Base-by-base conservation (phyloP, 2,113 vertebrate genomes). In the Ictalurus furcatus region DNA sequence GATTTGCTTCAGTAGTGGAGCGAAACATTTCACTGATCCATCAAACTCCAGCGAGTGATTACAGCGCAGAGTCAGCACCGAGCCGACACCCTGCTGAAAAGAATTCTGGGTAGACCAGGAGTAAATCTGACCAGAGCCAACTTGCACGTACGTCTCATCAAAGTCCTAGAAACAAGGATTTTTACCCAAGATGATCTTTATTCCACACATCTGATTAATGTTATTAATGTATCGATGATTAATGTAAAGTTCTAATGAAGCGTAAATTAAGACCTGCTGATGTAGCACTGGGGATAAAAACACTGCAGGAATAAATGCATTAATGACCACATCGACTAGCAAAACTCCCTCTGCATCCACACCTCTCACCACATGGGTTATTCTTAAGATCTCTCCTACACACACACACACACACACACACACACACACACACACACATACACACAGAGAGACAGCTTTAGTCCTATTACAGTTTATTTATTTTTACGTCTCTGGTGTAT, bases 291-390 rank as follows among this genome's bases (percentile, higher is more conserved):
- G 94, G 0, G 92, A 65, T 0, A 94, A 88, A 0, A 97, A 88
- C 59, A 93, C 93, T 25, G 95, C 92, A 0, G 98, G 98, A 87
- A 98, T 90, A 0, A 93, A 94, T 86, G 98, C 98, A 0, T 95
- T 95, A 90, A 99, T 93, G 28, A 94, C 94, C 0, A 97, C 94
- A 73, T 98, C 97, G 25, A 99, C 95, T 9, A 96, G 93, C 65
- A 99, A 93, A 74, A 94, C 84, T 0, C 97, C 97, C 0, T 96
- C 85, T 0, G 95, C 85, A 59, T 97, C 97, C 84, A 92, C 0
- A 12, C 97, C 98, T 87, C 92, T 95, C 80, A 95, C 95, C 0
- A 97, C 93, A 44, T 99, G 98, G 7, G 97, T 98, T 94, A 99
- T 89, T 34, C 90, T 94, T 37, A 99, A 96, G 65, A 96, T 89